Evolutionary conservation across 2,113 vertebrate genomes (phyloP).

Genomic region (Callaeas wilsoni): DNA sequence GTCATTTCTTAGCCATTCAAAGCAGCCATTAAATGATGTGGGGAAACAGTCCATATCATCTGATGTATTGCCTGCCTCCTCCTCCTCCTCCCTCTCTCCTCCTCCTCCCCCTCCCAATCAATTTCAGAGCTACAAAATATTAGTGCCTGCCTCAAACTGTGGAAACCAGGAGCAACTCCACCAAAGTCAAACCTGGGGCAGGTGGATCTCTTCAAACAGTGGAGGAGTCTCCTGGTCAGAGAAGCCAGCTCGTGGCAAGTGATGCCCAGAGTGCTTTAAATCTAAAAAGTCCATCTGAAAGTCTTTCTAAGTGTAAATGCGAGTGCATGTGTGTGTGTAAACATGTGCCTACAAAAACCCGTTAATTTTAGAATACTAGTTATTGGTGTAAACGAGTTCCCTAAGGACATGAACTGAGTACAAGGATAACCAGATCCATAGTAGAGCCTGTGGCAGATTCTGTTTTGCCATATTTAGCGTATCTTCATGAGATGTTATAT

Average conservation of each 20-base stretch:
- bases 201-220: neutral
- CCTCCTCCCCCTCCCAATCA: neutral
- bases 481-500: neutral
- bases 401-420: neutral
- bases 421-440: neutral
- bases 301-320: neutral
- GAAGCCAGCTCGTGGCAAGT: neutral
- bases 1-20: slow-evolving; percentile 23
- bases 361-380: neutral
- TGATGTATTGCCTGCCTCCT: neutral
- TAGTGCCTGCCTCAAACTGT: neutral
- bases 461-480: neutral
- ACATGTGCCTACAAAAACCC: accelerated
- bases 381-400: neutral
- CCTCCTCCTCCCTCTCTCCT: neutral
- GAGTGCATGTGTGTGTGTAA: neutral
- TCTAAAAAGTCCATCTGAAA: neutral
- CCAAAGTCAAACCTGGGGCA: neutral
- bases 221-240: neutral
- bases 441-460: neutral
- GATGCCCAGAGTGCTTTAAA: neutral
- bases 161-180: neutral
- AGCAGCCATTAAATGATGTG: neutral
- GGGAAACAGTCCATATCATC: neutral
- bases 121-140: neutral